Percentiles rank a stretch among this genome's conserved stretches.
These are phyloP conservation scores for Gallinago undulata DNA, from an alignment of 2,113 vertebrate genomes.

Conservation along the genomic window DNA sequence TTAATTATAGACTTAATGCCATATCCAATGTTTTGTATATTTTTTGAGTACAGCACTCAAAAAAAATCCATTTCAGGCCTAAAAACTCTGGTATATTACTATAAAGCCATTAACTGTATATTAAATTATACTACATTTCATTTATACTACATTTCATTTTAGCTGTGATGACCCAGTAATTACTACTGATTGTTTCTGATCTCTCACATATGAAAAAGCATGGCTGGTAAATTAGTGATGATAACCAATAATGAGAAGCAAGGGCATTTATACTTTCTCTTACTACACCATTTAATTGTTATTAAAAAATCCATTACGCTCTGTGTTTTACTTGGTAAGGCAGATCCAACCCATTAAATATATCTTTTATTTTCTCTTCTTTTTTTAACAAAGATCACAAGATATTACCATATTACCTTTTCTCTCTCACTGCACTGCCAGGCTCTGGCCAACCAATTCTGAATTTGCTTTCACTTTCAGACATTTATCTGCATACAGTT, in stretches of 20 bases:
- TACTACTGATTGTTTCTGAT: slow-evolving; percentile 54
- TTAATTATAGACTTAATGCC: slow-evolving; percentile 30
- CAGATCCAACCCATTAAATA: slow-evolving; percentile 7
- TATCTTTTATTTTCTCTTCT: not conserved
- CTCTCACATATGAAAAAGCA: slow-evolving; percentile 28
- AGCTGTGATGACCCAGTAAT: slow-evolving; percentile 17
- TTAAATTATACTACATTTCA: slow-evolving; percentile 51
- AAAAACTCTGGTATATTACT: not conserved
- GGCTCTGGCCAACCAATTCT: slow-evolving; percentile 61
- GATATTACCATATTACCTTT: slow-evolving; percentile 56
- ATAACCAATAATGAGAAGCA: slow-evolving; percentile 21
- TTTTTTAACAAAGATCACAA: slow-evolving; percentile 27
- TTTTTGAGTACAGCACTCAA: not conserved
- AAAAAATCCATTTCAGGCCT: slow-evolving; percentile 34
- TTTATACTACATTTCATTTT: slow-evolving; percentile 31
- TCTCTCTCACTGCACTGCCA: slow-evolving; percentile 18
- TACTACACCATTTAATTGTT: not conserved
- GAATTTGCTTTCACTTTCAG: slow-evolving; percentile 67
- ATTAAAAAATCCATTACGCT: not conserved
- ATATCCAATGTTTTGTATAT: not conserved
- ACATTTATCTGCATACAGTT: slow-evolving; percentile 70
- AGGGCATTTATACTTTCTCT: not conserved
- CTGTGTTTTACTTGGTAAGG: not conserved
- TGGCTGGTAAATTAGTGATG: slow-evolving; percentile 24
- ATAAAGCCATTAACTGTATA: slow-evolving; percentile 36